Conservation (phyloP, 2,797 vertebrate genomes). For the Anguilla obscura region DNA sequence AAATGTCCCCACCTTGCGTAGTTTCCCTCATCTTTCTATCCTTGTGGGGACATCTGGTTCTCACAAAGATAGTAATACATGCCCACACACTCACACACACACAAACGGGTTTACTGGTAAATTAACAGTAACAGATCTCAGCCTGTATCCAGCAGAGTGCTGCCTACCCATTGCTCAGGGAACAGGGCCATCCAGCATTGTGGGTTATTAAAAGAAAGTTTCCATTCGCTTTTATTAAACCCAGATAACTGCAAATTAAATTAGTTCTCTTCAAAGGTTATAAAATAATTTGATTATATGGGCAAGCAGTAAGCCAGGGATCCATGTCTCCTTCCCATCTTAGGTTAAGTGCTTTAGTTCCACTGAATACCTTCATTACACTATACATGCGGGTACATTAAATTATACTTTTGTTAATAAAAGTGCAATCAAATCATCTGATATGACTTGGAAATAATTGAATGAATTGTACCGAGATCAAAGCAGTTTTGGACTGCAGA, state of each 20-base stretch:
- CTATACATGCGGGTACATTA: slow-evolving; percentile 58
- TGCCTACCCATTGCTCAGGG: not conserved
- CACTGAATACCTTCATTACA: slow-evolving; percentile 64
- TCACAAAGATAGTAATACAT: too few relatives aligned
- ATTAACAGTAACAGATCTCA: not conserved
- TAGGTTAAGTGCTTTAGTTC: slow-evolving; percentile 61
- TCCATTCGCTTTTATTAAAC: slow-evolving; percentile 68
- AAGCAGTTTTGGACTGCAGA: slow-evolving; percentile 43
- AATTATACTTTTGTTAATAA: slow-evolving; percentile 67
- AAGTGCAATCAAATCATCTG: slow-evolving; percentile 66
- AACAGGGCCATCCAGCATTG: slow-evolving; percentile 38
- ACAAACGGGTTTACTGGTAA: not conserved
- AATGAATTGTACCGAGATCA: slow-evolving; percentile 59
- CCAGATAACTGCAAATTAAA: slow-evolving; percentile 64
- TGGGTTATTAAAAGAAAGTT: slow-evolving; percentile 61
- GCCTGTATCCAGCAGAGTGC: not conserved
- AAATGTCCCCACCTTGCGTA: too few relatives aligned
- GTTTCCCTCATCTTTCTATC: too few relatives aligned
- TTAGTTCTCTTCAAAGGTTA: slow-evolving; percentile 67
- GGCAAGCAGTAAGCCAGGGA: slow-evolving; percentile 54
- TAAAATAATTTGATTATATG: slow-evolving; percentile 69
- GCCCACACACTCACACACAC: not conserved
- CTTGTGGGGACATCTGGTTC: too few relatives aligned
- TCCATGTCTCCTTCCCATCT: slow-evolving; percentile 61
- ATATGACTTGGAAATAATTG: slow-evolving; percentile 59